phyloP scores from a whole-genome alignment of 35 echinoderm and acorn worm genomes.

The Diadema setosum region DNA sequence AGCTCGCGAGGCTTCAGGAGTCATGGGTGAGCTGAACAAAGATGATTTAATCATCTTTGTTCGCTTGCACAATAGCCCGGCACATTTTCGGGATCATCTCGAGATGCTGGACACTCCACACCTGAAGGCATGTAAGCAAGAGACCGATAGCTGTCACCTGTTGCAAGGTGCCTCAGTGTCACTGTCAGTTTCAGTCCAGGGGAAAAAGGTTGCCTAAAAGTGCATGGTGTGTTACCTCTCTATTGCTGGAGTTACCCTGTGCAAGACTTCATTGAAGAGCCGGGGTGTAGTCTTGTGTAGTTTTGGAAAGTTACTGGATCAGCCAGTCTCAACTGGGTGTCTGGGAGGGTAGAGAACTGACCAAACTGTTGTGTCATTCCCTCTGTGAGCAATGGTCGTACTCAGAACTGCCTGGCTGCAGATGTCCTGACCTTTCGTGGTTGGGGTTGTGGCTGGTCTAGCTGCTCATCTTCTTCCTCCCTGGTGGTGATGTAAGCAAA shows the following conservation, averaged over 20 bases:
- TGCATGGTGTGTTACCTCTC: neutral
- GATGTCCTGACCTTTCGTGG: neutral
- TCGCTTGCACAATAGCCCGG: neutral
- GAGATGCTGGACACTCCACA: neutral
- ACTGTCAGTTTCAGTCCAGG: no score
- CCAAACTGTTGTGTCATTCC: no score
- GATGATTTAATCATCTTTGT: neutral
- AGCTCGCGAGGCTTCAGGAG: neutral
- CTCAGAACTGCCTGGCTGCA: neutral
- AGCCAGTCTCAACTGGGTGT: no score
- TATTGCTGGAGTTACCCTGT: neutral
- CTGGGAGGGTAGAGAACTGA: no score
- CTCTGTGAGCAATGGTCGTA: neutral
- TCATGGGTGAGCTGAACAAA: neutral
- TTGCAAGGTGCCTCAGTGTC: no score
- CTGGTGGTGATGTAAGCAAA: no score
- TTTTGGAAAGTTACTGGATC: no score
- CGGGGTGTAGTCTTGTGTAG: no score
- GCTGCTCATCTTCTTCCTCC: neutral
- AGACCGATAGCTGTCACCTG: no score
- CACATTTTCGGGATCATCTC: neutral
- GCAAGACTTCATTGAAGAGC: neutral
- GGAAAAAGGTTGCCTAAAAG: neutral
- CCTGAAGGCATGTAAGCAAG: neutral
- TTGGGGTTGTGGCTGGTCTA: neutral